Base-by-base conservation (phyloP, 2,113 vertebrate species). In the Bufo bufo region DNA sequence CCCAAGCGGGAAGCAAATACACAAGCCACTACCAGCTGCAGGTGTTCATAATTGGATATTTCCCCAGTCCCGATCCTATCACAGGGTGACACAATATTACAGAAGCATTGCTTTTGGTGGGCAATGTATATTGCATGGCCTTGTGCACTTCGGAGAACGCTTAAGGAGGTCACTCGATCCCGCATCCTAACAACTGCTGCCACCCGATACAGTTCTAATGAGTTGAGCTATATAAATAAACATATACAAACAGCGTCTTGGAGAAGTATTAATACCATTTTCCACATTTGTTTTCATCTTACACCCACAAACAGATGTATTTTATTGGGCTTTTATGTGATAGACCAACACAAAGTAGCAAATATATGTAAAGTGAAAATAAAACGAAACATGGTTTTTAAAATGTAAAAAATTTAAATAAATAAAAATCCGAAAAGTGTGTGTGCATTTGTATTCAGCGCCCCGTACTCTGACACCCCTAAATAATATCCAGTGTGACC, bases 101-200 rank as follows among this genome's bases (percentile, higher is more conserved):
- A 19, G 61, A 80, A 56, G 50, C 75, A 65, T 78, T 66, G 77
- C 85, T 86, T 79, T 86, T 86, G 85, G 69, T 86, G 77, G 85
- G 77, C 75, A 79, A 86, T 86, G 85, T 86, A 86, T 86, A 86
- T 86, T 63, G 77, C 65, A 77, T 79, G 85, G 61, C 85, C 85
- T 86, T 79, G 79, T 86, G 85, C 85, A 79, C 77, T 78, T 80
- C 65, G 66, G 12, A 58, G 85, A 79, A 86, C 61, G 69, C 85
- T 86, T 86, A 66, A 86, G 61, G 58, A 86, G 77, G 75, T 65
- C 75, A 86, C 61, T 79, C 56, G 85, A 86, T 79, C 58, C 61
- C 14, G 61, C 59, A 50, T 69, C 71, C 61, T 17, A 79, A 59
- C 85, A 86, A 86, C 85, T 79, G 85, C 85, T 79, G 85, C 43